Evolutionary conservation across 2,113 vertebrate species (phyloP), one percentile per base, ranked within the genome.

Genomic region (Danionella cerebrum): DNA sequence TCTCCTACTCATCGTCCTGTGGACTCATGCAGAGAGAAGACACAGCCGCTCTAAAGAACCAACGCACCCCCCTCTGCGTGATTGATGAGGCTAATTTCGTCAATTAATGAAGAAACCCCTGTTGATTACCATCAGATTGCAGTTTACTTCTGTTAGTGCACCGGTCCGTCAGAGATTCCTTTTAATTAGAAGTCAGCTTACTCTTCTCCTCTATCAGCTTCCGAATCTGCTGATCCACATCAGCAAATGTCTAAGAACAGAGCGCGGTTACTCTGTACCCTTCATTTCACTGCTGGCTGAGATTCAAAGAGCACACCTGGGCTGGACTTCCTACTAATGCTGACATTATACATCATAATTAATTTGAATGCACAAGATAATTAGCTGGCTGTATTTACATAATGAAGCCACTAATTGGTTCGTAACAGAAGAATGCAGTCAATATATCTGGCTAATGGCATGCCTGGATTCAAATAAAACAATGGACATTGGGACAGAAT

Each of bases 71-170:
- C 84, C 82, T 81, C 76, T 59, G 81, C 24, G 81, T 89, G 88
- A 89, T 87, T 86, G 86, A 89, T 89, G 88, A 86, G 81, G 76
- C 84, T 88, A 85, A 88, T 89, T 89, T 89, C 81, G 80, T 81
- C 85, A 87, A 89, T 88, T 89, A 89, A 87, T 87, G 80, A 82
- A 82, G 79, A 86, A 85, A 84, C 84, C 85, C 86, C 83, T 80
- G 85, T 84, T 86, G 87, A 87, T 83, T 87, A 78, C 76, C 85
- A 84, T 87, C 86, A 85, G 82, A 89, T 84, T 83, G 83, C 83
- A 76, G 80, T 85, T 87, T 85, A 84, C 84, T 83, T 85, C 80
- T 85, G 81, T 86, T 87, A 84, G 82, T 84, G 80, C 84, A 84
- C 76, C 77, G 78, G 82, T 82, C 80, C 83, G 81, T 86, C 84